phyloP scores from a whole-genome alignment of 2,888 invertebrate species.

The Quadriops clusia region DNA sequence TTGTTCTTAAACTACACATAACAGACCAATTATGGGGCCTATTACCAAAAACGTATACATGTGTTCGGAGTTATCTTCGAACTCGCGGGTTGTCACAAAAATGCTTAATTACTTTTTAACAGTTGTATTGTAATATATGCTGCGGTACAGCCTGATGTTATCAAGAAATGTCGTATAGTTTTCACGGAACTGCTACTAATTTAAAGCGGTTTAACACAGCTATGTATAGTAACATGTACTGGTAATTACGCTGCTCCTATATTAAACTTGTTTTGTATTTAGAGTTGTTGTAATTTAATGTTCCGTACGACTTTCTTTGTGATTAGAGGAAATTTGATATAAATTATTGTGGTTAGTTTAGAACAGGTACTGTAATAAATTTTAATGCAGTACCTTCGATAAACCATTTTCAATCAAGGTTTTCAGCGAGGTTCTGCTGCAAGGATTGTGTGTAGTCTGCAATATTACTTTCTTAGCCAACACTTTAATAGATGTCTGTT shows the following conservation, averaged over 20 bases:
- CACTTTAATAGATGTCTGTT: too few relatives aligned
- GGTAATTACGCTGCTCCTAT: slow-evolving; percentile 14
- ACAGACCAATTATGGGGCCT: too few relatives aligned
- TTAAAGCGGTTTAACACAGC: slow-evolving; percentile 21
- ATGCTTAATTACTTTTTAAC: slow-evolving; percentile 18
- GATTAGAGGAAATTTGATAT: slow-evolving; percentile 12
- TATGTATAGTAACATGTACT: slow-evolving; percentile 9
- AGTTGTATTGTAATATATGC: slow-evolving; percentile 22
- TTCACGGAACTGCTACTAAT: slow-evolving; percentile 25
- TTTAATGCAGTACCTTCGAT: slow-evolving; percentile 9
- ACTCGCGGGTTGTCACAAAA: too few relatives aligned
- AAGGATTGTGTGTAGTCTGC: too few relatives aligned
- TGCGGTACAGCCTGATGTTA: slow-evolving; percentile 23
- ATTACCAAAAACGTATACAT: too few relatives aligned
- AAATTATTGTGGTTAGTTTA: slow-evolving; percentile 15
- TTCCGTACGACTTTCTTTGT: slow-evolving; percentile 12
- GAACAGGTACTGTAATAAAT: slow-evolving; percentile 13
- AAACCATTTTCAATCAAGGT: slow-evolving; percentile 12
- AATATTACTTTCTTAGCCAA: too few relatives aligned
- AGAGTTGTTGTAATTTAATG: slow-evolving; percentile 11
- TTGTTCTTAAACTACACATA: too few relatives aligned
- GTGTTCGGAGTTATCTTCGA: too few relatives aligned
- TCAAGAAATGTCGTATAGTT: slow-evolving; percentile 20
- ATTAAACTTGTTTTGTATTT: slow-evolving; percentile 16
- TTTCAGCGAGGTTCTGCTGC: slow-evolving; percentile 12